Conservation (phyloP, 2,888 invertebrate species). For the Oscheius sp. region DNA sequence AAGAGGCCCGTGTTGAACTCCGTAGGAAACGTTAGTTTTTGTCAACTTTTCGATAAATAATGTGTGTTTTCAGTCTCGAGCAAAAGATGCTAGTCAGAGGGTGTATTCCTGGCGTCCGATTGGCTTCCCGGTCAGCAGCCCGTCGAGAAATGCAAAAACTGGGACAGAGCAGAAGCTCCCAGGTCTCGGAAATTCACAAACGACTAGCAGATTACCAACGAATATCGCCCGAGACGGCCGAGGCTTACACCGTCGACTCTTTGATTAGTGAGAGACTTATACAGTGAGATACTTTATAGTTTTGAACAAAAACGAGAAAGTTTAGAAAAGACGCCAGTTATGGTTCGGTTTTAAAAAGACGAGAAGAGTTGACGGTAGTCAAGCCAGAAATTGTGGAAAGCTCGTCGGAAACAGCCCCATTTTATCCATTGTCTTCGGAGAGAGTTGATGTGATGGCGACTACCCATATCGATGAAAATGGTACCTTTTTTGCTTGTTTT, state of each 20-base stretch:
- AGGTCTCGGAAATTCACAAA: conserved; percentile 39
- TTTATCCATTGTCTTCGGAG: conserved; percentile 22
- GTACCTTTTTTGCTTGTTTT: not conserved
- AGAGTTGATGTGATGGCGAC: not conserved
- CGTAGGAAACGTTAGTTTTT: conserved; percentile 28
- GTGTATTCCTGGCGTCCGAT: conserved; percentile 8
- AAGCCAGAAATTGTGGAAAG: not conserved
- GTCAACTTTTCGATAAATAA: too few relatives aligned
- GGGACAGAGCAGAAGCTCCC: conserved; percentile 25
- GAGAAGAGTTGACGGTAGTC: conserved; percentile 18
- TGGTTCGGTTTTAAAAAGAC: conserved; percentile 2
- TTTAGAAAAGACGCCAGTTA: conserved; percentile 10
- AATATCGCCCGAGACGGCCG: conserved; percentile 1
- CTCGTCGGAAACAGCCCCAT: not conserved
- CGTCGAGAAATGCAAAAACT: conserved; percentile 15
- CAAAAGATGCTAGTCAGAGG: conserved; percentile 23
- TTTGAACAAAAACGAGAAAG: not conserved
- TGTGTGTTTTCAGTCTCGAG: conserved; percentile 2
- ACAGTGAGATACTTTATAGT: conserved; percentile 32
- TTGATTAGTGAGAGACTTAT: conserved; percentile 57
- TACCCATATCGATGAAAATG: not conserved
- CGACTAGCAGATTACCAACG: conserved; percentile 43
- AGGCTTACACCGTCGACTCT: conserved; percentile 45
- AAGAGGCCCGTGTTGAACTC: conserved; percentile 34
- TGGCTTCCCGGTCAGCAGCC: conserved; percentile 2